Evolutionary conservation across 2,113 vertebrate genomes (phyloP).

Genomic region (Neotragus pygmaeus): DNA sequence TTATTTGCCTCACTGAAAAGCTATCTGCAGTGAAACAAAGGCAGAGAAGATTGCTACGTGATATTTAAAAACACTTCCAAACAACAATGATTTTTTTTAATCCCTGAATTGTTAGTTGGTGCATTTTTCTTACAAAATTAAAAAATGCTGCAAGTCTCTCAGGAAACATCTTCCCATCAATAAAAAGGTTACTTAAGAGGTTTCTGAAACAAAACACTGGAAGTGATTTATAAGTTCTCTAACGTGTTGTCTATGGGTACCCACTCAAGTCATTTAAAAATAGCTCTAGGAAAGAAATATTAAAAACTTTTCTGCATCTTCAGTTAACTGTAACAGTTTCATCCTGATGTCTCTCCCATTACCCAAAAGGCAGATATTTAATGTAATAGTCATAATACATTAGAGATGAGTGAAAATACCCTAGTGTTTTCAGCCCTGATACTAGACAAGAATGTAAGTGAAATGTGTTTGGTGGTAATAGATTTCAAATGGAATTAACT

Average conservation of each 20-base stretch:
- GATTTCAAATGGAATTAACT: neutral
- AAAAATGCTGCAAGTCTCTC: neutral
- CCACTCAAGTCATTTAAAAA: neutral
- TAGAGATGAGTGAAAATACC: neutral
- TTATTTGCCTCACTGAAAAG: neutral
- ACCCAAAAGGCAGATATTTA: neutral
- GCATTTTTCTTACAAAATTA: neutral
- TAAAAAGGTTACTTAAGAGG: constrained; percentile 11
- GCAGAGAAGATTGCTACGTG: neutral
- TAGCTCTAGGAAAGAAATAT: neutral
- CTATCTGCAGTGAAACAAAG: neutral
- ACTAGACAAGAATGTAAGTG: neutral
- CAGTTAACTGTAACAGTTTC: neutral
- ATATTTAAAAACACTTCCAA: neutral
- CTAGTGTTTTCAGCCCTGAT: neutral
- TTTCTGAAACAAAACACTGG: neutral
- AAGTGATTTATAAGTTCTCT: neutral
- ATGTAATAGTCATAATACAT: neutral
- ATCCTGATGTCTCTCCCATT: neutral
- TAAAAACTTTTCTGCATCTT: neutral
- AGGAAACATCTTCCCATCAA: constrained; percentile 30
- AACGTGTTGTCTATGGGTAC: neutral
- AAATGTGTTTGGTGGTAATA: neutral
- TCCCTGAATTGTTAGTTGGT: neutral
- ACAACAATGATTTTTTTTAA: neutral